Evolutionary conservation across 2,113 vertebrate species (phyloP), one percentile per base, ranked within the genome.

Genomic region (Vulpes ferrilata): DNA sequence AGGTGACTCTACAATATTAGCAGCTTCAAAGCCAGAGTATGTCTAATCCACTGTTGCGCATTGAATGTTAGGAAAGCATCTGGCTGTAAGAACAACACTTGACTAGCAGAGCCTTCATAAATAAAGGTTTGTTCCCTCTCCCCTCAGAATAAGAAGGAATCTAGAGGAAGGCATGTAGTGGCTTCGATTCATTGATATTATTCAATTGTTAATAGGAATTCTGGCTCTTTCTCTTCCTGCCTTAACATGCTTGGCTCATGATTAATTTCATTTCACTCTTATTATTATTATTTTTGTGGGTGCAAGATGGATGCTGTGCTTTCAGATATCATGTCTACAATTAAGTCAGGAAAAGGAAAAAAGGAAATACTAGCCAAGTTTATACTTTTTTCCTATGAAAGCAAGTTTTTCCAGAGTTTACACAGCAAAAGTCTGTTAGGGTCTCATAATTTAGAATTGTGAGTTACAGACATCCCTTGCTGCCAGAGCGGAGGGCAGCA

Each of bases 371-470:
- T 23, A 88, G 16, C 64, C 16, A 81, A 20, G 1, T 81, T 94
- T 59, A 87, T 6, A 65, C 0, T 35, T 55, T 65, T 95, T 51
- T 16, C 3, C 74, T 43, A 22, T 67, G 30, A 90, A 82, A 95
- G 38, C 51, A 79, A 60, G 11, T 67, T 57, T 85, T 91, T 92
- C n/a, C 35, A 69, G 51, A 83, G 55, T 25, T 82, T 88, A 1
- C 27, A 8, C 1, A 67, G 17, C n/a, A 89, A 27, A 92, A 35
- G 22, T 53, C 55, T 71, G 5, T 57, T 55, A 88, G 67, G n/a
- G 19, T 64, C 30, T 93, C 59, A 81, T 35, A 93, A 93, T 92
- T 93, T 83, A 85, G 16, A 62, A 82, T 73, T 67, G 43, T 59
- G 23, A 59, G 16, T 51, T 32, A 69, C 22, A 4, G 1, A 27